These are phyloP conservation scores for Pseudobourletiella spinata DNA, from an alignment of 1,140 invertebrate species.

Conservation along the genomic window DNA sequence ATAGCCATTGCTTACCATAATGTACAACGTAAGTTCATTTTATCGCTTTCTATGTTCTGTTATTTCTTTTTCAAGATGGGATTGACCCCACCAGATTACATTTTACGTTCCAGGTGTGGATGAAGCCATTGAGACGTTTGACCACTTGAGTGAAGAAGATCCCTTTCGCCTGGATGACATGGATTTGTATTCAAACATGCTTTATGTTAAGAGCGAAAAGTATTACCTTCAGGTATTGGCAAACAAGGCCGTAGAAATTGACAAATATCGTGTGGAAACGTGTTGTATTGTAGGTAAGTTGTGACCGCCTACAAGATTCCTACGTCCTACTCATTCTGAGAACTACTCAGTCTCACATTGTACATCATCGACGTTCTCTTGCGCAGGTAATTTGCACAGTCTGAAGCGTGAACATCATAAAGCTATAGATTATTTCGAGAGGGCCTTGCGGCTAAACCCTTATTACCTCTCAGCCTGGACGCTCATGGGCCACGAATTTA, in stretches of 20 bases:
- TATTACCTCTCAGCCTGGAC: slow-evolving; percentile 94
- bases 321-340: too few species aligned
- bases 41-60: background rate
- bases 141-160: slow-evolving; percentile 70
- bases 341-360: background rate
- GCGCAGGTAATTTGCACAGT: slow-evolving; percentile 93
- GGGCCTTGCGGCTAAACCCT: slow-evolving; percentile 89
- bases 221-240: slow-evolving; percentile 88
- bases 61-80: too few species aligned
- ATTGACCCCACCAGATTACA: too few species aligned
- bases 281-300: slow-evolving; percentile 91
- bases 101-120: slow-evolving; percentile 87
- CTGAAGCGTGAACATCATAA: slow-evolving; percentile 92
- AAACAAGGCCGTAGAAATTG: slow-evolving; percentile 83
- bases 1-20: slow-evolving; percentile 88
- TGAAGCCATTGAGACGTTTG: slow-evolving; percentile 74
- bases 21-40: slow-evolving; percentile 59
- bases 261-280: slow-evolving; percentile 95
- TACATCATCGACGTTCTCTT: slow-evolving; percentile 5
- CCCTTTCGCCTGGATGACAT: slow-evolving; percentile 89
- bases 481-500: slow-evolving; percentile 96
- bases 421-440: slow-evolving; percentile 90
- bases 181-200: slow-evolving; percentile 92
- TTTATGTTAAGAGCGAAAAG: slow-evolving; percentile 89
- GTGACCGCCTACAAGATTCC: too few species aligned